Evolutionary conservation across 2,888 invertebrate species (phyloP).

Genomic region (Horisme vitalbata): DNA sequence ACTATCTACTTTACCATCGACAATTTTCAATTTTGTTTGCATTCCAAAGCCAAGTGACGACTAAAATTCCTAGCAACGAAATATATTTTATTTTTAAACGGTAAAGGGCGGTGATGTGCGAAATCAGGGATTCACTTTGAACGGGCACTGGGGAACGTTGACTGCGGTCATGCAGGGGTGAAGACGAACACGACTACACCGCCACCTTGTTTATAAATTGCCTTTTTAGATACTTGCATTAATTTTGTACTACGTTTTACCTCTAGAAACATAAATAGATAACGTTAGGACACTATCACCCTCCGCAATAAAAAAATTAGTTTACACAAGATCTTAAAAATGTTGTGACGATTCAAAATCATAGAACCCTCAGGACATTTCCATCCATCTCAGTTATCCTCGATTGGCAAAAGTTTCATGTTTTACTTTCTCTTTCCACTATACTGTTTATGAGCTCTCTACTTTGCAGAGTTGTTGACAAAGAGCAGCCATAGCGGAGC

Average conservation of each 20-base stretch:
- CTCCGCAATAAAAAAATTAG: too few species aligned
- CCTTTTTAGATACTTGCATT: too few species aligned
- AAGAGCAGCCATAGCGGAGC: slow-evolving; percentile 6
- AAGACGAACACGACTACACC: not conserved
- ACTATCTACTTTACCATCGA: slow-evolving; percentile 24
- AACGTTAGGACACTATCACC: too few species aligned
- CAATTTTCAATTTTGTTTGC: slow-evolving; percentile 34
- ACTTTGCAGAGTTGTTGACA: slow-evolving; percentile 17
- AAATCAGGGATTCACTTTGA: slow-evolving; percentile 53
- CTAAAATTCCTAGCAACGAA: slow-evolving; percentile 51
- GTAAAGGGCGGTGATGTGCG: slow-evolving; percentile 17
- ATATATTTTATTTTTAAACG: slow-evolving; percentile 54
- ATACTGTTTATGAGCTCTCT: slow-evolving; percentile 3
- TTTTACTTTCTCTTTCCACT: slow-evolving; percentile 5
- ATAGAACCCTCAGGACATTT: not conserved
- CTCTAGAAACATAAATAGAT: too few species aligned
- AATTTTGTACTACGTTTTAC: too few species aligned
- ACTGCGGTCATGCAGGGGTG: slow-evolving; percentile 6
- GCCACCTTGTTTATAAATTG: too few species aligned
- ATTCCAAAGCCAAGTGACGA: slow-evolving; percentile 20
- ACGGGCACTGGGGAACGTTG: slow-evolving; percentile 42
- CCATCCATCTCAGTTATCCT: not conserved
- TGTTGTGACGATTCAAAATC: not conserved
- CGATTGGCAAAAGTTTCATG: slow-evolving; percentile 1
- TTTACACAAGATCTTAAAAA: too few species aligned